Conservation (phyloP, 2,113 vertebrate genomes). For the Maccullochella peelii region DNA sequence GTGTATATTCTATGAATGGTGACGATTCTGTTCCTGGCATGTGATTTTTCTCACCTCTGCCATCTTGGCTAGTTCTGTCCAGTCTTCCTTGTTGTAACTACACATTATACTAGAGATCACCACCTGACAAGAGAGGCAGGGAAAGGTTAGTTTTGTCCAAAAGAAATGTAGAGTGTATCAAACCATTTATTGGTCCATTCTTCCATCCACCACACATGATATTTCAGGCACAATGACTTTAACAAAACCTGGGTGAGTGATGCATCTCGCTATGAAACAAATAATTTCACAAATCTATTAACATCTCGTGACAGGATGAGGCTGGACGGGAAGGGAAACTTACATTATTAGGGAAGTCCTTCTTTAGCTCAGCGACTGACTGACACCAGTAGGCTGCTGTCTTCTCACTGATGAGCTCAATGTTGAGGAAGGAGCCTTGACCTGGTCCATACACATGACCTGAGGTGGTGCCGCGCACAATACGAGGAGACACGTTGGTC, state of each 20-base stretch:
- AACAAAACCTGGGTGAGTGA: not conserved
- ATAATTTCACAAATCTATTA: not conserved
- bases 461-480: constrained; percentile 92
- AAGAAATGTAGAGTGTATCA: not conserved
- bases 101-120: constrained; percentile 96
- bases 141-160: not conserved
- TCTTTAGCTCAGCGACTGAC: constrained; percentile 89
- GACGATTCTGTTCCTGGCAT: not conserved
- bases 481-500: constrained; percentile 95
- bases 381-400: constrained; percentile 94
- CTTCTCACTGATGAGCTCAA: constrained; percentile 95
- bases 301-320: not conserved
- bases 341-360: constrained; percentile 91
- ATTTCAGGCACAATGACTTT: not conserved
- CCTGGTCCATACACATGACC: constrained; percentile 90
- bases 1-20: not conserved
- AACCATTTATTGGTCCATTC: not conserved
- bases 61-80: constrained; percentile 90
- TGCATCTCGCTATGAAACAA: not conserved
- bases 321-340: not conserved
- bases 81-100: constrained; percentile 90
- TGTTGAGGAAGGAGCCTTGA: constrained; percentile 93
- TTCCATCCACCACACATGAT: too few relatives aligned
- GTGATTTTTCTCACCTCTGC: constrained; percentile 85
- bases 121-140: constrained; percentile 78